Base-by-base conservation (phyloP, 1,140 invertebrate genomes). In the Plodia interpunctella region DNA sequence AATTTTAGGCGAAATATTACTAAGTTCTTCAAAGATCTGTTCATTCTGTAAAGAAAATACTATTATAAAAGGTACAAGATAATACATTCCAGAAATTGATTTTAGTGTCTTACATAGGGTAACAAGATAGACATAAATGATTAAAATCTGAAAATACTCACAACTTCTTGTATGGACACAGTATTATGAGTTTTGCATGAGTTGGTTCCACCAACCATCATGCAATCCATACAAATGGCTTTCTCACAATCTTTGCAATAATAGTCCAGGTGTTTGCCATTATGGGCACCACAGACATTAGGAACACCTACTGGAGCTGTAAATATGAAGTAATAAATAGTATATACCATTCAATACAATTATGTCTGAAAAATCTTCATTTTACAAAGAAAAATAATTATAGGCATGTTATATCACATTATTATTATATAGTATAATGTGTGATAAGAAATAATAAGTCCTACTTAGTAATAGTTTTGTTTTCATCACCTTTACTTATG, bases 181-280 rank as follows among this genome's bases (percentile, higher is more conserved):
- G 84, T 74, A 65, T 78, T 65, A 66, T 90, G 88, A 55, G 79
- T 80, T 63, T 87, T 85, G 62, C 88, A 90, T 5, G 82, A 82
- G 25, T 78, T 85, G 4, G 30, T 11, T 10, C 30, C 30, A 32
- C 30, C 83, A 21, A 89, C 73, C 64, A 88, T 78, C 52, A 87
- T 61, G 63, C 88, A 90, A 25, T 86, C 77, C 71, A 83, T 80
- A 59, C 88, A 90, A 54, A 88, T 75, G n/a, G 74, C 35, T 50
- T 83, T 86, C 0, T 50, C 58, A 59, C 88, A 90, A 53, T 81
- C 74, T 11, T 86, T 76, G 65, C 88, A 90, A 63, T 82, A 88
- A 58, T 85, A 87, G n/a, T 84, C 83, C 15, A 84, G 57, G 20
- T 58, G 55, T 55, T 88, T 88, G 5, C 77, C 74, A 28, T 70